Evolutionary conservation across 1,140 invertebrate species (phyloP), one percentile per base, ranked within the genome.

Genomic region (Rhynchophorus ferrugineus): DNA sequence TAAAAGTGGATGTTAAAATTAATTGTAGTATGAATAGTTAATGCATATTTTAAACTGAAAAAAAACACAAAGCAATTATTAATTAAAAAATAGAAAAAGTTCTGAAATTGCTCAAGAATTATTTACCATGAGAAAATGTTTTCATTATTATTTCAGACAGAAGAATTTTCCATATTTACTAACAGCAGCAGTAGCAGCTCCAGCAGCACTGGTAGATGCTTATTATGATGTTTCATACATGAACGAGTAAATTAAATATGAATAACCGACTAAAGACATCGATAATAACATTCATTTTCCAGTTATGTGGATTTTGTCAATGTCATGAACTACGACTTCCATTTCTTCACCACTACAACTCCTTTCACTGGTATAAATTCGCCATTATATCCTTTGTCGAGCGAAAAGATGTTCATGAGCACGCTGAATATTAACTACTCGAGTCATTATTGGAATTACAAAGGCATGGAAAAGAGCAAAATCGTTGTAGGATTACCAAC

Each of bases 281-380:
- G n/a, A 29, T 11, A 29, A 29, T 11, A 29, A 29, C n/a, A n/a
- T 43, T 24, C 14, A 17, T 61, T 58, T 61, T 63, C 71, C 60
- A 84, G 83, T 41, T 74, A 84, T 68, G 77, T 87, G 2, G 90
- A 94, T 68, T 91, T 83, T 74, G 76, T 91, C 0, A 91, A 89
- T 68, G 61, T 95, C 3, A 94, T 94, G 91, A 78, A 84, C 0
- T 95, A 95, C 64, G 91, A 95, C 67, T 94, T 81, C 61, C 89
- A 94, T 69, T 85, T 82, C 57, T 92, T 80, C 61, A 77, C 80
- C 3, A 75, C 77, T 66, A 80, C 81, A 54, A 83, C 83, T 14
- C 89, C 89, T 3, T 80, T 90, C 43, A 92, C 90, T 24, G 89
- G 81, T 33, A 72, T 89, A 0, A 93, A 93, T 70, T 78, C 90